Conservation (phyloP, 2,797 vertebrate species). For the Denticeps clupeoides region DNA sequence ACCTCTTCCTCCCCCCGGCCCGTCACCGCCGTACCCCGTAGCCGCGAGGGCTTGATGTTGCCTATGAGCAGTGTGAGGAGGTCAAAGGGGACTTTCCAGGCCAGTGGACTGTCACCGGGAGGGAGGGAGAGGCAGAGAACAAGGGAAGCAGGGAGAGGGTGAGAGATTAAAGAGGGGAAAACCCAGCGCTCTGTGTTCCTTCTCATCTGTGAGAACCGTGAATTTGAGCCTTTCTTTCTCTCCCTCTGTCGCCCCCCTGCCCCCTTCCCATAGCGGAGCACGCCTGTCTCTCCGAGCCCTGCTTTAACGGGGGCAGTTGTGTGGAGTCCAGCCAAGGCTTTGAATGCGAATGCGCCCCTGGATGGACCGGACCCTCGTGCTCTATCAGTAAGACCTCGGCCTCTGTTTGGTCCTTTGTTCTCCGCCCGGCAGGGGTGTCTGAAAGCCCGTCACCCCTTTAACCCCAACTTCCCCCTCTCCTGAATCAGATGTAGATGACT, state of each 20-base stretch:
- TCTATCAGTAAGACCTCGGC: conserved; percentile 67
- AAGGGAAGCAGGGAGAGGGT: conserved; percentile 12
- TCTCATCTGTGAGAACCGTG: not conserved
- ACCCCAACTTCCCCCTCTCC: not conserved
- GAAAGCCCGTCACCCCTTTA: not conserved
- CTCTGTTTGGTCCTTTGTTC: too few species aligned
- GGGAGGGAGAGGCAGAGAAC: conserved; percentile 1
- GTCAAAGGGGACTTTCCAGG: conserved; percentile 36
- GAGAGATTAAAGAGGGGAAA: conserved; percentile 28
- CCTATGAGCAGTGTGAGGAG: conserved; percentile 26
- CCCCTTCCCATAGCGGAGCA: conserved; percentile 71
- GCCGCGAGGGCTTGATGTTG: conserved; percentile 15
- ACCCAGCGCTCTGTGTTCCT: conserved; percentile 23
- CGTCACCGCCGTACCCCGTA: too few species aligned
- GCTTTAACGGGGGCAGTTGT: conserved; percentile 84
- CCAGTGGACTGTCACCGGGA: conserved; percentile 22
- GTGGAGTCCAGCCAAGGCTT: conserved; percentile 81
- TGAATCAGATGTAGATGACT: conserved; percentile 83
- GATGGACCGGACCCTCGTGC: conserved; percentile 88
- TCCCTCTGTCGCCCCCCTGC: conserved; percentile 7
- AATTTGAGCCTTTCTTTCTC: not conserved
- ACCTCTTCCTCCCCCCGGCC: conserved; percentile 5
- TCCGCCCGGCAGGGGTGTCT: too few species aligned
- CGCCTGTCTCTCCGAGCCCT: conserved; percentile 91
- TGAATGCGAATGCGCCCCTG: conserved; percentile 79